These are phyloP conservation scores for Bradysia coprophila DNA, from an alignment of 1,140 invertebrate species.

Conservation along the genomic window DNA sequence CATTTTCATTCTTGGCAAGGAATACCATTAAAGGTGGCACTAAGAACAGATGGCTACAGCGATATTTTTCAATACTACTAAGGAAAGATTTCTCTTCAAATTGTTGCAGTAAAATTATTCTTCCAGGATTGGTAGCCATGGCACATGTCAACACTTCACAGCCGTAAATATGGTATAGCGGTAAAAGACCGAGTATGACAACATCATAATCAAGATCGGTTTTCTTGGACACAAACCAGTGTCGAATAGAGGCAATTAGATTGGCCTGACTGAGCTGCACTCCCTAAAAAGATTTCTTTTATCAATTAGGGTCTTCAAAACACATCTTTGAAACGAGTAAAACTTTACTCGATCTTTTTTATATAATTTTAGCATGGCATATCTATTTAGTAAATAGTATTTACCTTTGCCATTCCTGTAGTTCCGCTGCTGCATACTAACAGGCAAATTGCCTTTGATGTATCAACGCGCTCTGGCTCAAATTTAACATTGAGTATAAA, in stretches of 20 bases:
- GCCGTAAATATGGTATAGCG: background rate
- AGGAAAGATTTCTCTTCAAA: conserved; percentile 51
- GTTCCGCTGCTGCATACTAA: conserved; percentile 11
- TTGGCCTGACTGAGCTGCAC: background rate
- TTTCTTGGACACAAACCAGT: background rate
- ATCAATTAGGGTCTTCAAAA: no score
- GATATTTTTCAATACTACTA: conserved; percentile 32
- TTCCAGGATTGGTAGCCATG: no score
- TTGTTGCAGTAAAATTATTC: conserved; percentile 32
- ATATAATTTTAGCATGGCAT: no score
- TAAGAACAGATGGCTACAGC: conserved; percentile 25
- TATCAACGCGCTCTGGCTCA: background rate
- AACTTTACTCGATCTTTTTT: no score
- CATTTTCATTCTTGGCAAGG: conserved; percentile 39
- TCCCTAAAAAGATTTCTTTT: no score
- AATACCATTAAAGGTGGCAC: conserved; percentile 45
- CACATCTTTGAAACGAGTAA: no score
- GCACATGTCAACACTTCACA: no score
- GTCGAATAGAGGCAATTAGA: background rate
- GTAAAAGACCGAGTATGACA: background rate
- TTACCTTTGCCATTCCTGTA: conserved; percentile 72
- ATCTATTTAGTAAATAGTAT: no score
- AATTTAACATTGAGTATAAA: conserved; percentile 9
- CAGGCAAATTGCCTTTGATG: background rate
- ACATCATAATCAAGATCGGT: background rate